Base-by-base conservation (phyloP, 2,113 vertebrate genomes). In the Apeltes quadracus region DNA sequence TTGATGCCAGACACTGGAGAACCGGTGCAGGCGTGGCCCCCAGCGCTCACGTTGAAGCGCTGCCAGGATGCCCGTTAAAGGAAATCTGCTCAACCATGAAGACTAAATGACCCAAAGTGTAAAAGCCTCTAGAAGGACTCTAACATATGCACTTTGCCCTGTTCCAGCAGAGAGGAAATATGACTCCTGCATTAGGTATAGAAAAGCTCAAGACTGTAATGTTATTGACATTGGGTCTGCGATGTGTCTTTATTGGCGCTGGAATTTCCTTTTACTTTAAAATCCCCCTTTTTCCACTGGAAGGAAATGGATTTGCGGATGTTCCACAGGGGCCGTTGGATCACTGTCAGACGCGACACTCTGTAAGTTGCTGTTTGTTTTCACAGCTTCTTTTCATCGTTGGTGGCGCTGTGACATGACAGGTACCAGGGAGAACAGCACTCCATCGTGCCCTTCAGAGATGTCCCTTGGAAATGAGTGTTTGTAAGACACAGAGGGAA, bases 321-420 rank as follows among this genome's bases (percentile, higher is more conserved):
- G 9, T 58, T 81, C 77, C 53, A 1, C 3, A n/a, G 75, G 77
- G 75, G 77, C 63, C 0, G 62, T 59, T 66, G 38, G 69, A 84
- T 89, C 79, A 38, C 69, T 86, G 88, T 84, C 79, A 79, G 84
- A 75, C 70, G 70, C 78, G 80, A 78, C 82, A 68, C 51, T 3
- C 50, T 44, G 79, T 84, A 82, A 84, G 76, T 81, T 59, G 80
- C 69, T 61, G 78, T 88, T 88, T 84, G 75, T 83, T 79, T 86
- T 71, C 78, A 69, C 79, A 73, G 83, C 81, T 68, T 78, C 75
- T 79, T 84, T 69, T 86, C 83, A 76, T 75, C 53, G 72, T 23
- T 43, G 64, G 70, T 58, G 80, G 29, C 50, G 64, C 73, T 55
- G 16, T 14, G 32, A 83, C 84, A 80, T 79, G 87, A 85, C 84